A percentile compares a stretch with the other conserved stretches of the same genome.
Conservation (phyloP, 2,113 vertebrate genomes). For the Tichodroma muraria region DNA sequence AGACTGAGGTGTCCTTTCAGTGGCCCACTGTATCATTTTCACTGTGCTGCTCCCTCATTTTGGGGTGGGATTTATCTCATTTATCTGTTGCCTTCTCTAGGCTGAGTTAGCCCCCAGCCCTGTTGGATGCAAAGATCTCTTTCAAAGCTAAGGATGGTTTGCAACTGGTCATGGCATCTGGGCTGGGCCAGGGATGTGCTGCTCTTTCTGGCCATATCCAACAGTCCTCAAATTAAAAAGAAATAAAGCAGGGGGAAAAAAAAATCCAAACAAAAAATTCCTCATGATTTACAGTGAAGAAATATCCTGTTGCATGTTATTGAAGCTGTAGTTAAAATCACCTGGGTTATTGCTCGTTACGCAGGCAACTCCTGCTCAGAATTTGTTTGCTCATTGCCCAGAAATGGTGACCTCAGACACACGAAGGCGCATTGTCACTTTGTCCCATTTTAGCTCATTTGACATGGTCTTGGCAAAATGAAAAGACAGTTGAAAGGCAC, state of each 20-base stretch:
- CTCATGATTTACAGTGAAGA: not conserved
- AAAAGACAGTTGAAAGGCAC: not conserved
- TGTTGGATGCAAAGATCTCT: accelerated
- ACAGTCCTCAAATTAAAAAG: not conserved
- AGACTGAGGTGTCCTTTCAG: not conserved
- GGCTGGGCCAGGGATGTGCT: not conserved
- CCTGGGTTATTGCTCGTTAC: not conserved
- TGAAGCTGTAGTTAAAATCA: not conserved
- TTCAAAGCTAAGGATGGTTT: not conserved
- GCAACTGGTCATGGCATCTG: accelerated
- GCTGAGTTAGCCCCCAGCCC: not conserved
- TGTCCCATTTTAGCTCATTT: not conserved
- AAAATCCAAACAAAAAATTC: not conserved
- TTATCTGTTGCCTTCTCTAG: not conserved
- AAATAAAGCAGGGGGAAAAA: accelerated
- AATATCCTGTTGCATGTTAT: not conserved
- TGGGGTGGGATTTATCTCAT: not conserved
- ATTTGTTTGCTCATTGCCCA: not conserved
- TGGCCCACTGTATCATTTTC: not conserved
- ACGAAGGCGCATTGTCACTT: not conserved
- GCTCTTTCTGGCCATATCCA: not conserved
- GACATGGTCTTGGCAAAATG: not conserved
- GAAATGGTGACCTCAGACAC: not conserved
- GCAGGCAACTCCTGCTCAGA: not conserved
- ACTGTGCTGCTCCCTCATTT: not conserved